Percentiles rank a stretch among this genome's conserved stretches.
These are phyloP conservation scores for Formica exsecta DNA, from an alignment of 1,140 invertebrate genomes.

Conservation along the genomic window DNA sequence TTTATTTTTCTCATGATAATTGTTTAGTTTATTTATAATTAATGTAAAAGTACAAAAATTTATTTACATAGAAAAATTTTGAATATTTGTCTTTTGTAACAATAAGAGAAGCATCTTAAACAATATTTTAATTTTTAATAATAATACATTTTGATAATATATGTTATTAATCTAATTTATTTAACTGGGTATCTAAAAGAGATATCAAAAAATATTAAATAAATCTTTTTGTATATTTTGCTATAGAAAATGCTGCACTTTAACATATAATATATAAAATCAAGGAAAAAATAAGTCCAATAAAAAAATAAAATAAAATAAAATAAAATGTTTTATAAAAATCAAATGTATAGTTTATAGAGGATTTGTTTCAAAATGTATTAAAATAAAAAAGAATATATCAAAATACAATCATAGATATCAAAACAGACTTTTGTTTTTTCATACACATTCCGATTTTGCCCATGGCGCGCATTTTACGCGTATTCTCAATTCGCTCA, in stretches of 20 bases:
- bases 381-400: neutral
- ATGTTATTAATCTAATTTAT: neutral
- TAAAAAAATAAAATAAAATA: neutral
- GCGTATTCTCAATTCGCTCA: constrained; percentile 39
- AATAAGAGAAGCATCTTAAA: neutral
- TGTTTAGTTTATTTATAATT: neutral
- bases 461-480: constrained; percentile 17
- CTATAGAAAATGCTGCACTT: no score
- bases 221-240: neutral
- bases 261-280: neutral
- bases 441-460: constrained; percentile 2
- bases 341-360: neutral
- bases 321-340: neutral
- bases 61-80: neutral
- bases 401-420: constrained; percentile 31
- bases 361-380: constrained; percentile 1
- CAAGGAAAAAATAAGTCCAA: neutral
- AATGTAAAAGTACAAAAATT: neutral
- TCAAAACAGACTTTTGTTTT: constrained; percentile 21
- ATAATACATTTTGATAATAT: neutral
- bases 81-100: neutral
- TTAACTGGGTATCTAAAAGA: neutral
- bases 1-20: neutral
- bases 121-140: neutral
- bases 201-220: neutral